Evolutionary conservation across 1,140 invertebrate species (phyloP).

Genomic region (Aradophagus sp.): DNA sequence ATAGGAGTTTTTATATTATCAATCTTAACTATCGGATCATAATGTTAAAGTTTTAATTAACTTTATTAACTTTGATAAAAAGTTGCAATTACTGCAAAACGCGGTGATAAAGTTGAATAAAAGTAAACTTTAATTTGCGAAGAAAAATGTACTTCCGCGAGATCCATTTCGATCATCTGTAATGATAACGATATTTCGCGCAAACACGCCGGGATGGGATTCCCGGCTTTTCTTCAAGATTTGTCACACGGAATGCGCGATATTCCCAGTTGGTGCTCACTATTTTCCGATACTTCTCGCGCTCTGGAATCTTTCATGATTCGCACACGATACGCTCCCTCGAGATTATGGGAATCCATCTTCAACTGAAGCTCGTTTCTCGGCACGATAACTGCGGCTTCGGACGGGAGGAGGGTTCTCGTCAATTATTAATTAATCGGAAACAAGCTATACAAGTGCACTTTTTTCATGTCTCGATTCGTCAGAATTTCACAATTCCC

Average conservation of each 20-base stretch:
- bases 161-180: constrained; percentile 40
- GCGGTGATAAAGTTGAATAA: no score
- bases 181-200: constrained; percentile 45
- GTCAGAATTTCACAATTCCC: no score
- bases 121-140: constrained; percentile 6
- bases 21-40: no score
- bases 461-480: no score
- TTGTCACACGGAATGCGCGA: constrained; percentile 44
- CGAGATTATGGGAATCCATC: constrained; percentile 44
- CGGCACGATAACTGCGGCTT: constrained; percentile 15
- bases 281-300: constrained; percentile 48
- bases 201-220: constrained; percentile 18
- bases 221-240: constrained; percentile 43
- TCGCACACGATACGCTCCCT: constrained; percentile 37
- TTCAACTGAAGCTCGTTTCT: constrained; percentile 31
- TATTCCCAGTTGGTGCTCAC: constrained; percentile 21
- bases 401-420: constrained; percentile 5
- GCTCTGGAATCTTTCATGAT: constrained; percentile 42
- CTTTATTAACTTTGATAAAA: no score
- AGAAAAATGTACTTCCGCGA: constrained; percentile 16
- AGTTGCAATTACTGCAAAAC: no score
- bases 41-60: no score
- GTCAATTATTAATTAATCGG: no score
- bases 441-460: no score
- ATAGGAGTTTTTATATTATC: no score